Conservation (phyloP, 1,140 invertebrate genomes). For the Drosophila bipectinata region DNA sequence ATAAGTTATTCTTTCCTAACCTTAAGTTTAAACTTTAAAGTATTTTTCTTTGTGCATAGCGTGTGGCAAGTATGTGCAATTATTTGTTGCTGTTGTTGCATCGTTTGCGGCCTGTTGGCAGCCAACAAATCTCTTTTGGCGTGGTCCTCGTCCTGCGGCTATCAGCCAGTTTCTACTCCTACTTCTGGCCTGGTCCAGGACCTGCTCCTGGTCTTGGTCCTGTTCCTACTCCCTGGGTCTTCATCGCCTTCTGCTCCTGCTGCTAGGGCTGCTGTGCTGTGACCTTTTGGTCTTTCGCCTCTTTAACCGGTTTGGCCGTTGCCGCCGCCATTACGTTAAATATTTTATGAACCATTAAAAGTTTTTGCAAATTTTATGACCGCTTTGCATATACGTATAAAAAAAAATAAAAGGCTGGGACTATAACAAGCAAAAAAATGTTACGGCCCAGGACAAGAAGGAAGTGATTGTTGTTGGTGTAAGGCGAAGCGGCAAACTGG, state of each 20-base stretch:
- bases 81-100: conserved; percentile 44
- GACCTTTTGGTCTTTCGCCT: conserved; percentile 61
- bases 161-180: conserved; percentile 12
- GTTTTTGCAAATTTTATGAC: conserved; percentile 80
- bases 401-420: conserved; percentile 18
- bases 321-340: conserved; percentile 74
- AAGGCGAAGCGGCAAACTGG: conserved; percentile 49
- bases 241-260: conserved; percentile 12
- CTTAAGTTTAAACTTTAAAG: background rate
- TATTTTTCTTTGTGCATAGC: conserved; percentile 3
- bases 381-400: conserved; percentile 76
- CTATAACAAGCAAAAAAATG: conserved; percentile 22
- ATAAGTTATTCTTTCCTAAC: background rate
- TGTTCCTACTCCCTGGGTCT: conserved; percentile 2
- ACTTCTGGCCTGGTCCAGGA: conserved; percentile 4
- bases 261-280: conserved; percentile 23
- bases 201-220: conserved; percentile 17
- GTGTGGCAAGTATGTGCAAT: conserved; percentile 44
- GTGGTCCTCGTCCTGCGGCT: conserved; percentile 33
- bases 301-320: conserved; percentile 68
- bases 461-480: conserved; percentile 11
- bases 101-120: conserved; percentile 74
- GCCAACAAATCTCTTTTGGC: conserved; percentile 70
- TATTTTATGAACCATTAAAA: conserved; percentile 83
- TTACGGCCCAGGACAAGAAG: background rate